Evolutionary conservation across 2,113 vertebrate species (phyloP).

Genomic region (Leptosomus discolor): DNA sequence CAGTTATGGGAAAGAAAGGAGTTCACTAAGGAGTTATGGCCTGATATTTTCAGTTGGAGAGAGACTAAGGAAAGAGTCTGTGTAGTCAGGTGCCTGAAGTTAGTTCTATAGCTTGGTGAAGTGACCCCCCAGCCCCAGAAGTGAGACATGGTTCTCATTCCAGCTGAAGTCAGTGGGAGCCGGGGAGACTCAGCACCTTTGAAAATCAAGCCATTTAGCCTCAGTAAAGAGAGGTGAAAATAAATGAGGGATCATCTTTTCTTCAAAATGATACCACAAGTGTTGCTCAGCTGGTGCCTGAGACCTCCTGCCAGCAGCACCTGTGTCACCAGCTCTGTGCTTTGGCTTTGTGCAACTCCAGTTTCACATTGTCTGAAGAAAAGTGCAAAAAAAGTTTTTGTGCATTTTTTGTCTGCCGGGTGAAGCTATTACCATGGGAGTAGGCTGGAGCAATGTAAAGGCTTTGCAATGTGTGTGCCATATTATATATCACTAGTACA

Average conservation of each 20-base stretch:
- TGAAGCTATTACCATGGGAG: background rate
- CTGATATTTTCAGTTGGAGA: background rate
- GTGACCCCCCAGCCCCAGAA: background rate
- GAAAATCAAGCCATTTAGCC: background rate
- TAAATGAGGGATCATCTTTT: background rate
- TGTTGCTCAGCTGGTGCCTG: background rate
- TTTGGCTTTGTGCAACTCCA: background rate
- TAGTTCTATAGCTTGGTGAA: background rate
- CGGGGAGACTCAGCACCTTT: background rate
- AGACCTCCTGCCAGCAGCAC: constrained; percentile 9
- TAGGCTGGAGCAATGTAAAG: background rate
- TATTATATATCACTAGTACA: background rate
- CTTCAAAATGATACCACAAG: background rate
- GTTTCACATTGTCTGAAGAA: background rate
- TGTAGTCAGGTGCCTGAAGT: background rate
- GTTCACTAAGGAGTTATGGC: background rate
- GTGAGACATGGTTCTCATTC: background rate
- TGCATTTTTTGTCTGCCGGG: background rate
- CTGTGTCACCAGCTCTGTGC: background rate
- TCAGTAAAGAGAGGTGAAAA: background rate
- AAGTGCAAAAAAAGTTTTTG: background rate
- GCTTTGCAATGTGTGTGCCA: background rate
- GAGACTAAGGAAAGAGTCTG: background rate
- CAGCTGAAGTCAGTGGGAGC: background rate
- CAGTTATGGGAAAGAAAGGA: background rate